These are phyloP conservation scores for Pantherophis vulpinus DNA, from an alignment of 2,797 vertebrate genomes.

Conservation along the genomic window DNA sequence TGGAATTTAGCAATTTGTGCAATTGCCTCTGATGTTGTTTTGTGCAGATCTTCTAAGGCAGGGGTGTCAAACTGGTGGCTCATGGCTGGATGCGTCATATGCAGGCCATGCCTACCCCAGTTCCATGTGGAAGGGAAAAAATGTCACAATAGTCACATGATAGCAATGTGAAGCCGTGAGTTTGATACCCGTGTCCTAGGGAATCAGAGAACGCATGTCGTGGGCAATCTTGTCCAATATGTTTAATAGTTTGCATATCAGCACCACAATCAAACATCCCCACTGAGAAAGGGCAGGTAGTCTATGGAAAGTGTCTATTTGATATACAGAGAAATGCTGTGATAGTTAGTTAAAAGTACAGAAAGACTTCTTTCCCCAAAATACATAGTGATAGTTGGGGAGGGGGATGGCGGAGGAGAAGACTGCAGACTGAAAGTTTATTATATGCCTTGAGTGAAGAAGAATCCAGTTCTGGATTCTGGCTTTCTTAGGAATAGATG, in stretches of 20 bases:
- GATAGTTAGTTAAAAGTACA: neutral
- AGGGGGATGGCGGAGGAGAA: neutral
- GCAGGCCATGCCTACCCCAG: too few species aligned
- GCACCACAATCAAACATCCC: neutral
- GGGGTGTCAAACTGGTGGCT: too few species aligned
- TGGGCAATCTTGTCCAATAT: neutral
- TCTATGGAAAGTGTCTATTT: neutral
- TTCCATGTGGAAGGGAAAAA: too few species aligned
- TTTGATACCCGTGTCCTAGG: too few species aligned
- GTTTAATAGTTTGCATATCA: neutral
- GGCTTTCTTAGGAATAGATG: neutral
- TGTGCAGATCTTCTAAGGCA: too few species aligned
- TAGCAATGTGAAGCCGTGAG: accelerated
- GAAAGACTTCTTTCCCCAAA: conserved; percentile 15
- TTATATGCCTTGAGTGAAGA: neutral
- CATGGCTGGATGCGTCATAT: accelerated
- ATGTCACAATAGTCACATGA: too few species aligned
- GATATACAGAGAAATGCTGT: neutral
- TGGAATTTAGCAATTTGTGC: neutral
- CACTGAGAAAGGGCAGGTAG: neutral
- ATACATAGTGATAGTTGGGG: neutral
- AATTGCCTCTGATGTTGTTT: too few species aligned
- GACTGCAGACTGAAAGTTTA: neutral
- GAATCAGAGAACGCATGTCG: neutral
- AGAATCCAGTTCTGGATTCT: neutral